Evolutionary conservation across 2,113 vertebrate species (phyloP).

Genomic region (Nerophis ophidion): DNA sequence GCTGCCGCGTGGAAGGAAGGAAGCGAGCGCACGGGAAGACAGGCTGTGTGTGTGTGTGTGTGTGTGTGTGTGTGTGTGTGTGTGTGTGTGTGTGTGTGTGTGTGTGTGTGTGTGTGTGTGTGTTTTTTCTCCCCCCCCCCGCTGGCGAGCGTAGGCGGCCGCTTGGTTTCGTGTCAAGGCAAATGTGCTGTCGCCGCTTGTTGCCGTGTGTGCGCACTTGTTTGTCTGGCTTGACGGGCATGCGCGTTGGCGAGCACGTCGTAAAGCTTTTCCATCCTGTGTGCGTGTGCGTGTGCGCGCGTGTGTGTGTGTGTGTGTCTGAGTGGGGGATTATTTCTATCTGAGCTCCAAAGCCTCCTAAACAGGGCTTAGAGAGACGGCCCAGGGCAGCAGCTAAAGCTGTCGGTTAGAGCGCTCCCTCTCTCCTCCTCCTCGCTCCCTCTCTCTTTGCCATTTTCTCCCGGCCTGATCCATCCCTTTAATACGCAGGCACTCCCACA

Average conservation of each 20-base stretch:
- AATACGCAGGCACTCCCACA: constrained; percentile 60
- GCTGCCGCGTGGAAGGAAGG: constrained; percentile 50
- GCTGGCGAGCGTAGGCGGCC: constrained; percentile 40
- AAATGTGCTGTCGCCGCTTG: constrained; percentile 55
- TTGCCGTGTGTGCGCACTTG: constrained; percentile 36
- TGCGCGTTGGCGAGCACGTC: constrained; percentile 5
- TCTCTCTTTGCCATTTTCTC: constrained; percentile 38
- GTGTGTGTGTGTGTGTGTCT: constrained; percentile 54
- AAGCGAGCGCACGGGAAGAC: constrained; percentile 45
- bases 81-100: constrained; percentile 12
- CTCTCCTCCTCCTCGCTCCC: no score
- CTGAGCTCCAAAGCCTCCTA: constrained; percentile 73
- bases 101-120: constrained; percentile 5
- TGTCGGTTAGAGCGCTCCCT: constrained; percentile 44
- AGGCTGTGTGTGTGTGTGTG: constrained; percentile 37
- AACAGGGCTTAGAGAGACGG: constrained; percentile 73
- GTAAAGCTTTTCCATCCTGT: constrained; percentile 27
- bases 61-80: constrained; percentile 8
- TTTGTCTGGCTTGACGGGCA: constrained; percentile 32
- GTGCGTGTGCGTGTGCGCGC: constrained; percentile 20
- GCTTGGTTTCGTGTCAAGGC: constrained; percentile 51
- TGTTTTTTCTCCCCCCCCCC: not conserved
- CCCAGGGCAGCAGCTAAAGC: constrained; percentile 72
- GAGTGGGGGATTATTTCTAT: constrained; percentile 73
- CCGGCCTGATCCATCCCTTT: constrained; percentile 56